A percentile compares a stretch with the other conserved stretches of the same genome.
phyloP scores from a whole-genome alignment of 2,113 vertebrate species.

The Odontesthes bonariensis region DNA sequence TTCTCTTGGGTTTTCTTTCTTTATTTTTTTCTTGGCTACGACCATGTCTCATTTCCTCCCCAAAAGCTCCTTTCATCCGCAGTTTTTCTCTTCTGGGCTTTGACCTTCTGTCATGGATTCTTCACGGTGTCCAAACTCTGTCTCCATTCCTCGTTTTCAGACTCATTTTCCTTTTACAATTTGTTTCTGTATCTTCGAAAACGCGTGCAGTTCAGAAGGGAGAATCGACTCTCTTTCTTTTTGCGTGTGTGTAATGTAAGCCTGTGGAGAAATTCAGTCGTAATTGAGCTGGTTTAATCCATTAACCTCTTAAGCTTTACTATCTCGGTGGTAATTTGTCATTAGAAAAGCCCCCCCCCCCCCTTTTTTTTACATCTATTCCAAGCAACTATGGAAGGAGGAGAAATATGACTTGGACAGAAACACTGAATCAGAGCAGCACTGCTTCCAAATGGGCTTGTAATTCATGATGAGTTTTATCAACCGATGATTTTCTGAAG shows the following conservation, averaged over 20 bases:
- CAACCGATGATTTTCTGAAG: neutral
- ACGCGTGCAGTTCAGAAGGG: neutral
- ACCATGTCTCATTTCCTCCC: slow-evolving; percentile 61
- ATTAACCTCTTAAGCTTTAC: neutral
- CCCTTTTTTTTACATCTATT: neutral
- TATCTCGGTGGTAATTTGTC: neutral
- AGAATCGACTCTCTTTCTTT: neutral
- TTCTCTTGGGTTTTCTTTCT: neutral
- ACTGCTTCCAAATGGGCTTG: neutral
- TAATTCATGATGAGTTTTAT: neutral
- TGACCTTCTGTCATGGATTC: slow-evolving; percentile 49
- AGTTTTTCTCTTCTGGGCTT: slow-evolving; percentile 42
- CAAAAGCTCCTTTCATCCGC: slow-evolving; percentile 43
- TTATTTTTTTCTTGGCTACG: slow-evolving; percentile 46
- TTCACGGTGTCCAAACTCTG: slow-evolving; percentile 21
- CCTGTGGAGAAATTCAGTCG: neutral
- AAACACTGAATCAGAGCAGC: neutral
- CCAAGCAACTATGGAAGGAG: slow-evolving; percentile 1
- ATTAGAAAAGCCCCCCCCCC: neutral
- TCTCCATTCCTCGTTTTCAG: slow-evolving; percentile 11
- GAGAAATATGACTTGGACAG: neutral
- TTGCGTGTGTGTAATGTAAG: neutral
- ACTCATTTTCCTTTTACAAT: neutral
- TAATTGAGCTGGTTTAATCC: neutral
- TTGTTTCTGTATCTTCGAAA: neutral